Percentiles rank a stretch among this genome's conserved stretches.
Evolutionary conservation across 2,113 vertebrate genomes (phyloP).

Genomic region (Polypterus senegalus): DNA sequence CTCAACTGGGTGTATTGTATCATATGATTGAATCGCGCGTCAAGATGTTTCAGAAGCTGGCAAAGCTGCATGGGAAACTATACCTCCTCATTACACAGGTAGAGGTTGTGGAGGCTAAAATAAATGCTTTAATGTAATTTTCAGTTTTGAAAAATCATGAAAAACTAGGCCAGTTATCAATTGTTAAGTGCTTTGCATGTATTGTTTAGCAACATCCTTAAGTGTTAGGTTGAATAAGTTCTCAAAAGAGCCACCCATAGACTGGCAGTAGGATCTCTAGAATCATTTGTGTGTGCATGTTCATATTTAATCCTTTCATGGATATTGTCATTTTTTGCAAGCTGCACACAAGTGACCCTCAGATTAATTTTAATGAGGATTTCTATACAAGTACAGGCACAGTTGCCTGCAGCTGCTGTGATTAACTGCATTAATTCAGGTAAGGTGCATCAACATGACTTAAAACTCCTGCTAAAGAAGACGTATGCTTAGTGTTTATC

Average conservation of each 20-base stretch:
- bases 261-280: background rate
- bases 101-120: conserved; percentile 9
- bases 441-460: too few species aligned
- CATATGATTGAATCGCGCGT: conserved; percentile 93
- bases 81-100: conserved; percentile 84
- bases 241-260: conserved; percentile 2
- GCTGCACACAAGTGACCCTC: too few species aligned
- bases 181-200: background rate
- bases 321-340: too few species aligned
- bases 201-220: background rate
- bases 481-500: too few species aligned
- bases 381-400: too few species aligned
- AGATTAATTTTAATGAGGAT: too few species aligned
- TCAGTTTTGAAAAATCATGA: background rate
- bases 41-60: conserved; percentile 80
- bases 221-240: background rate
- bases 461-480: too few species aligned
- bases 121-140: background rate
- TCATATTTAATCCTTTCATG: too few species aligned
- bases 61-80: conserved; percentile 83
- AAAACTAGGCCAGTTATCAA: background rate
- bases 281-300: too few species aligned
- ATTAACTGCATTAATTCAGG: too few species aligned
- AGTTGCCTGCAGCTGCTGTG: too few species aligned
- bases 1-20: conserved; percentile 77